These are phyloP conservation scores for Ceratoteleas bidentatus DNA, from an alignment of 1,140 invertebrate genomes.

Conservation along the genomic window DNA sequence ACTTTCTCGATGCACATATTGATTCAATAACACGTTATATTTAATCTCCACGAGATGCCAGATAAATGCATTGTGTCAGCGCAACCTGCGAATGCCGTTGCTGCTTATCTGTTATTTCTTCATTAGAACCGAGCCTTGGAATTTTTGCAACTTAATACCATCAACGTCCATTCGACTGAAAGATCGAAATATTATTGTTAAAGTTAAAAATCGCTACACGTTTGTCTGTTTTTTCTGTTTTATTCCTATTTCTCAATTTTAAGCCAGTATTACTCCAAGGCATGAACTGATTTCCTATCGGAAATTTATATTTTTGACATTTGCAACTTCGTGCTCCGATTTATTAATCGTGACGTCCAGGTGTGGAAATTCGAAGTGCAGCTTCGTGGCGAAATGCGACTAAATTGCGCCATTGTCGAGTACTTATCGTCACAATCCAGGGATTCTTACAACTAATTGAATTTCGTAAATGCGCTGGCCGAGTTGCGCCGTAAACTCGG, in stretches of 20 bases:
- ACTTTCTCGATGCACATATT: conserved; percentile 29
- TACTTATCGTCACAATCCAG: conserved; percentile 13
- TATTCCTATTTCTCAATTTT: conserved; percentile 3
- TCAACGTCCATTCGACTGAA: too few species aligned
- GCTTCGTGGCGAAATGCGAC: not conserved
- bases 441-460: conserved; percentile 36
- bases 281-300: too few species aligned
- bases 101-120: too few species aligned
- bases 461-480: conserved; percentile 31
- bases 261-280: too few species aligned
- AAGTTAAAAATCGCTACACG: too few species aligned
- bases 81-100: conserved; percentile 29
- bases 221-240: conserved; percentile 5
- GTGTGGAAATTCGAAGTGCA: not conserved
- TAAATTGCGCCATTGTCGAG: conserved; percentile 8
- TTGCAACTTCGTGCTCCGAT: not conserved
- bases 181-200: too few species aligned
- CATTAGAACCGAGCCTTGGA: too few species aligned
- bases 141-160: too few species aligned
- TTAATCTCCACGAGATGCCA: conserved; percentile 31
- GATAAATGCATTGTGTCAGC: conserved; percentile 24
- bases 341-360: not conserved
- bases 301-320: not conserved
- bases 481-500: conserved; percentile 26
- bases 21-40: conserved; percentile 43